A percentile compares a stretch with the other conserved stretches of the same genome.
These are phyloP conservation scores for Diorhabda carinulata DNA, from an alignment of 1,140 invertebrate species.

Conservation along the genomic window DNA sequence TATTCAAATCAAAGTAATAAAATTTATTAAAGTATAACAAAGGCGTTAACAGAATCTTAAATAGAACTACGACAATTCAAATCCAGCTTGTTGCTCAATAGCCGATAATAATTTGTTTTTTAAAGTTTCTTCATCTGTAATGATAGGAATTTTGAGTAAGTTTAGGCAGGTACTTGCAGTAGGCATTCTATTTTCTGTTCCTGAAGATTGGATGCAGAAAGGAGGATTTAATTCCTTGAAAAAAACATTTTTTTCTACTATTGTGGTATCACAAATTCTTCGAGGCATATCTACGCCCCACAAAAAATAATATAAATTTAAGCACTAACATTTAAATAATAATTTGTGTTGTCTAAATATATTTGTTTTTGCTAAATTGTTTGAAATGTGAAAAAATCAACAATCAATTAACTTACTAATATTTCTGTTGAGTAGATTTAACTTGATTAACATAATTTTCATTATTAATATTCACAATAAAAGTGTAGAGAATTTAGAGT, in stretches of 20 bases:
- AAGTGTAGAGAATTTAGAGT: too few species aligned
- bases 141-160: conserved; percentile 91
- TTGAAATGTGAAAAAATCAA: too few species aligned
- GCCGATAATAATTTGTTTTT: conserved; percentile 86
- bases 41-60: not conserved
- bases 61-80: conserved; percentile 81
- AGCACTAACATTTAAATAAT: not conserved
- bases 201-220: conserved; percentile 91
- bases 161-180: conserved; percentile 98
- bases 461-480: too few species aligned
- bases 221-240: conserved; percentile 85
- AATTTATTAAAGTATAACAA: not conserved
- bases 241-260: not conserved
- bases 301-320: too few species aligned
- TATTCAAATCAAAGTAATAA: not conserved
- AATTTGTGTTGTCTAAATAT: not conserved
- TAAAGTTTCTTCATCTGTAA: conserved; percentile 71
- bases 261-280: too few species aligned
- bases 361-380: not conserved
- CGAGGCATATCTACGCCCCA: too few species aligned
- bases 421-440: too few species aligned
- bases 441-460: too few species aligned
- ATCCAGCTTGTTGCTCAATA: conserved; percentile 91
- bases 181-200: conserved; percentile 81
- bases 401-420: too few species aligned